phyloP scores from a whole-genome alignment of 2,797 vertebrate species.

The Monodelphis domestica region DNA sequence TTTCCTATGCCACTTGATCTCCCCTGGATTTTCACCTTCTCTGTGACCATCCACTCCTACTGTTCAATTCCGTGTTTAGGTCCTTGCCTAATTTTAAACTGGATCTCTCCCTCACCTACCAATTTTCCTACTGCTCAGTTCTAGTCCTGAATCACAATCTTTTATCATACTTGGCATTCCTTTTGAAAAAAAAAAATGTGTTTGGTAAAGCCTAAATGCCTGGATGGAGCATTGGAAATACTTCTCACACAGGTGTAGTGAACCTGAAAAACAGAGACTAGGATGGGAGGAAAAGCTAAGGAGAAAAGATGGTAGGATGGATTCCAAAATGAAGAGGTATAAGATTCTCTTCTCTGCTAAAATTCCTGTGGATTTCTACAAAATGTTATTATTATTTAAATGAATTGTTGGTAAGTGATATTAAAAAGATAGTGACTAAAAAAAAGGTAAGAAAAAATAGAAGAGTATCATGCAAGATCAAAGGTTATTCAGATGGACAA shows the following conservation, averaged over 20 bases:
- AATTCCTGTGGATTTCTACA: slow-evolving; percentile 79
- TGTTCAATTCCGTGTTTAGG: too few species aligned
- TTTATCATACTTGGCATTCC: too few species aligned
- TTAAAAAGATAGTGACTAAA: slow-evolving; percentile 73
- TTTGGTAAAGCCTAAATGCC: slow-evolving; percentile 55
- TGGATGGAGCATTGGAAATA: not conserved
- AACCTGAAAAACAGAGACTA: too few species aligned
- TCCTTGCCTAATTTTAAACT: not conserved
- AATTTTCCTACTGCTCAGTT: not conserved
- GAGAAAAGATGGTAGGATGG: slow-evolving; percentile 42
- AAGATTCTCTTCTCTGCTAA: slow-evolving; percentile 44
- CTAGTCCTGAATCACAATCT: not conserved
- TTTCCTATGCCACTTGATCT: not conserved
- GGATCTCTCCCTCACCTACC: not conserved
- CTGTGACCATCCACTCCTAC: too few species aligned
- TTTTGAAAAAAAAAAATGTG: not conserved
- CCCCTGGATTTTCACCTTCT: not conserved
- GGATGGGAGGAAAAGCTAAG: slow-evolving; percentile 27
- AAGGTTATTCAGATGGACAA: too few species aligned
- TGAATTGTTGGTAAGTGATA: slow-evolving; percentile 74
- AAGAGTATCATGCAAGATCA: too few species aligned
- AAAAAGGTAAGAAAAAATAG: too few species aligned
- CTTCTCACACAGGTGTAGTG: slow-evolving; percentile 48
- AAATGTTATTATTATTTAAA: slow-evolving; percentile 82
- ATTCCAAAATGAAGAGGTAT: slow-evolving; percentile 46